Percentiles rank a stretch among this genome's conserved stretches.
phyloP scores from a whole-genome alignment of 2,797 vertebrate genomes.

The Pangasius sanitwongsei region DNA sequence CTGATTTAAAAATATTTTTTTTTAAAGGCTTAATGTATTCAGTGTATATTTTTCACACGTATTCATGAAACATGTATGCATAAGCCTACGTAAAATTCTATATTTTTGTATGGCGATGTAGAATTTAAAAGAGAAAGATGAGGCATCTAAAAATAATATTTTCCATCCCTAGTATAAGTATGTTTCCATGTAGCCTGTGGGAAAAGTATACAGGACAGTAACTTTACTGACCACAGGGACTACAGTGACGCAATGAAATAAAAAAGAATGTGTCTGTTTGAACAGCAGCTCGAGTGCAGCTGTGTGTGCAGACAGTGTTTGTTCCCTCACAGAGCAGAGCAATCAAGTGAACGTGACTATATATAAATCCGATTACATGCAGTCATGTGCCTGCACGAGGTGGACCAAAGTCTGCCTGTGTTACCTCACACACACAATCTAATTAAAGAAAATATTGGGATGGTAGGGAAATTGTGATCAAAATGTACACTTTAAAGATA shows the following conservation, averaged over 20 bases:
- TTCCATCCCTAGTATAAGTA: not conserved
- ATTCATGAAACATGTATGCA: not conserved
- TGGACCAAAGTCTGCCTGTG: constrained; percentile 31
- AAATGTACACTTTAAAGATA: not conserved
- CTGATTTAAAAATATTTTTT: not conserved
- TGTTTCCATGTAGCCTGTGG: not conserved
- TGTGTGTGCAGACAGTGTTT: constrained; percentile 46
- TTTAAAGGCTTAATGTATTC: not conserved
- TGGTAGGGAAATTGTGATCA: not conserved
- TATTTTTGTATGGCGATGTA: not conserved
- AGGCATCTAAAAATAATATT: not conserved
- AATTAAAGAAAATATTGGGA: not conserved
- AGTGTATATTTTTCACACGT: not conserved
- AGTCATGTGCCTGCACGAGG: not conserved
- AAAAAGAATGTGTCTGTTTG: not conserved
- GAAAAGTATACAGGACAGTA: not conserved
- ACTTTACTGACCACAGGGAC: not conserved
- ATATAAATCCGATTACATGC: not conserved
- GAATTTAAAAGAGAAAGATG: not conserved
- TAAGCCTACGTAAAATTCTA: not conserved
- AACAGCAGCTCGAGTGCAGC: constrained; percentile 44
- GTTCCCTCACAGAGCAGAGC: constrained; percentile 10
- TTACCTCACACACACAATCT: not conserved
- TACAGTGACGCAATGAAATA: not conserved
- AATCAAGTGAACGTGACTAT: not conserved